Conservation (phyloP, 2,113 vertebrate genomes). For the Bothrops jararaca region DNA sequence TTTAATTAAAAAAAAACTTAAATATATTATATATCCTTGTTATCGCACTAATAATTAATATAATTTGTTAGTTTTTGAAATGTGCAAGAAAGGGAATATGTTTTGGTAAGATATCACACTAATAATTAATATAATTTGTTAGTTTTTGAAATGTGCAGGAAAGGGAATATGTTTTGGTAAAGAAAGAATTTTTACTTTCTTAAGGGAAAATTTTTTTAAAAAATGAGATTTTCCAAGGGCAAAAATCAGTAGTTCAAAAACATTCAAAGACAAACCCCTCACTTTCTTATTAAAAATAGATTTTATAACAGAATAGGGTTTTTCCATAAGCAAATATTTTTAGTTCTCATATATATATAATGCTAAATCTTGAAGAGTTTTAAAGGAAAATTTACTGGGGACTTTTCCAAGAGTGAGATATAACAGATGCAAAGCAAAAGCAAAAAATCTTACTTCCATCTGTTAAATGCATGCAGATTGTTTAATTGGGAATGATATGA, state of each 20-base stretch:
- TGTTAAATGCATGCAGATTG: neutral
- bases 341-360: neutral
- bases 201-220: no score
- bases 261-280: neutral
- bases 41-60: neutral
- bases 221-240: neutral
- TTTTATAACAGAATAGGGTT: neutral
- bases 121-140: neutral
- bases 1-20: neutral
- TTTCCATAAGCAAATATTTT: neutral
- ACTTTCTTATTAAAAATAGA: neutral
- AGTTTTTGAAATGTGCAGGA: neutral
- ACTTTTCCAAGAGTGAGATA: neutral
- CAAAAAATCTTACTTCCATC: neutral
- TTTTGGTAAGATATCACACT: neutral
- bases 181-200: neutral
- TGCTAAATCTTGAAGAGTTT: no score
- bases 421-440: neutral
- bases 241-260: neutral
- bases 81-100: neutral
- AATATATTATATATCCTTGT: neutral
- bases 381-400: neutral
- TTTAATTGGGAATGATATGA: neutral
- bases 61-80: neutral
- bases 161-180: neutral